phyloP scores from a whole-genome alignment of 2,888 invertebrate genomes.

The Coelopa pilipes region DNA sequence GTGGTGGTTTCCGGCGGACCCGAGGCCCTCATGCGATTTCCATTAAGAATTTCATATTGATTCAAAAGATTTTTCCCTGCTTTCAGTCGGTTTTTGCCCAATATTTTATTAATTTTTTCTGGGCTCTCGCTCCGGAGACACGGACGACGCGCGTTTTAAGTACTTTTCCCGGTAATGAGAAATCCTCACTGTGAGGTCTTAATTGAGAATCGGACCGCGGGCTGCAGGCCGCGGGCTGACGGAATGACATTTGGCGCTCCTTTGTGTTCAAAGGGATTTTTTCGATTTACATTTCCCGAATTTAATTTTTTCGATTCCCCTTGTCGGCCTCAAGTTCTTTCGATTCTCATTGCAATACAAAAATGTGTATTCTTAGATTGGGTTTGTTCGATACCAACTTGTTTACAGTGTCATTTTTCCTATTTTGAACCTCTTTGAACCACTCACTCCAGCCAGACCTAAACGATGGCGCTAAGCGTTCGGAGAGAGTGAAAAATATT shows the following conservation, averaged over 20 bases:
- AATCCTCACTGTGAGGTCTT: conserved; percentile 16
- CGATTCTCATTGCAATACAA: too few relatives aligned
- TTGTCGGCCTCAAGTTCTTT: too few relatives aligned
- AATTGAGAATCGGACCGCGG: conserved; percentile 28
- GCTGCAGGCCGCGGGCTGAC: neutral
- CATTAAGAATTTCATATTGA: conserved; percentile 36
- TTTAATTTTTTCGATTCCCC: neutral
- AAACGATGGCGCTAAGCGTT: too few relatives aligned
- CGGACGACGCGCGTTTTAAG: conserved; percentile 8
- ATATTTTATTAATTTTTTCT: neutral
- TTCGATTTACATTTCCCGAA: neutral
- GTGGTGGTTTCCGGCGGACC: conserved; percentile 24
- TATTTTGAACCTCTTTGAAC: too few relatives aligned
- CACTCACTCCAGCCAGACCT: too few relatives aligned
- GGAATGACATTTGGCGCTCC: neutral
- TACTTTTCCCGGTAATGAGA: conserved; percentile 32
- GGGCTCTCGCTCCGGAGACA: too few relatives aligned
- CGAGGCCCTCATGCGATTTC: conserved; percentile 8
- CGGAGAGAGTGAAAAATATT: too few relatives aligned
- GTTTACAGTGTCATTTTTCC: too few relatives aligned
- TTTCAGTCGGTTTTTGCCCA: conserved; percentile 8
- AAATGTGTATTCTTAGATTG: too few relatives aligned
- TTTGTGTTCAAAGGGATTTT: too few relatives aligned
- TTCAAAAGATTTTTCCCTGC: conserved; percentile 18
- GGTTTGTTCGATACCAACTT: too few relatives aligned